Evolutionary conservation across 2,888 invertebrate species (phyloP), one percentile per base, ranked within the genome.

Genomic region (Argyresthia albistria): DNA sequence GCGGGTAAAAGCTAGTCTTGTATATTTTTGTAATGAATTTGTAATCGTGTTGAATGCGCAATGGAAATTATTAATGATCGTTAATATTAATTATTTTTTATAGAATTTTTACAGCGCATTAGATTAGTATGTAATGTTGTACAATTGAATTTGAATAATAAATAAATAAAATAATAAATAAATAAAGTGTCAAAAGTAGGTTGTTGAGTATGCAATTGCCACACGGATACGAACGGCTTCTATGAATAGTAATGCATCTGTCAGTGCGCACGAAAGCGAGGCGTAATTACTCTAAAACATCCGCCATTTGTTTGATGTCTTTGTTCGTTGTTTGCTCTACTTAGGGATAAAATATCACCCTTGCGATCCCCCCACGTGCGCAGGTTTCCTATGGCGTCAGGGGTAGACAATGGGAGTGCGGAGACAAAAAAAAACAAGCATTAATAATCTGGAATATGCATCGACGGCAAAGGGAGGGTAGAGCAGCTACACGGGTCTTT

Each of bases 291-390:
- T 86, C 87, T 83, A 86, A 87, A 87, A 86, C 86, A 83, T 81
- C 82, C 79, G 82, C 82, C 84, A 87, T 87, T 86, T 86, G 84
- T 87, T 86, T 86, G 87, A 87, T 84, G 87, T 84, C 87, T 87
- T 83, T 87, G 84, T 86, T 82, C 81, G 77, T 77, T 84, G 86
- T 84, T 84, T 83, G 81, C 76, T 82, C 79, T 83, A 83, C 83
- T 86, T 80, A 81, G 80, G 77, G 78, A 75, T 75, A 77, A 76
- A 75, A 53, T 47, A 81, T 83, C 81, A 74, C 83, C 86, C 83
- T 77, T 72, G 73, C 73, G 76, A 79, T 80, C 73, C 70, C 73
- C 67, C 70, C 71, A 80, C 80, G 82, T 78, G 77, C 74, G 70
- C 68, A 76, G 74, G 75, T 77, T 78, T 74, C 73, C 25, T 25